Conservation (phyloP, 37 sponge, comb jelly and placozoan genomes). For the Axinella damicornis region DNA sequence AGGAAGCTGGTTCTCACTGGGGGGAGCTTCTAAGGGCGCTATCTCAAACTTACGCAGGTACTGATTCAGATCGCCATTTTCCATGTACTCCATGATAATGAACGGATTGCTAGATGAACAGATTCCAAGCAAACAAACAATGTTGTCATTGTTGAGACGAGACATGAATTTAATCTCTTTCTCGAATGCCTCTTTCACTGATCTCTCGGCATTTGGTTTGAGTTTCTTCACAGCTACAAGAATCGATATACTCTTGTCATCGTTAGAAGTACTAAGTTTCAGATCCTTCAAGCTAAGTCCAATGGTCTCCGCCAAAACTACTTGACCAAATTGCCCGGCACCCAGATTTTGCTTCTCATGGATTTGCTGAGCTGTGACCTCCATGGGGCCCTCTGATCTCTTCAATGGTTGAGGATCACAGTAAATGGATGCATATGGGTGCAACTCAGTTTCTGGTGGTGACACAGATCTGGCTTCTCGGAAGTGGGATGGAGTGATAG, state of each 20-base stretch:
- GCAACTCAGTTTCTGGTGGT: neutral
- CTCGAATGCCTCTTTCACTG: slow-evolving; percentile 72
- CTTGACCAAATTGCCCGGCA: slow-evolving; percentile 82
- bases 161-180: slow-evolving; percentile 92
- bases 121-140: slow-evolving; percentile 78
- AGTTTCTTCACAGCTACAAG: slow-evolving; percentile 84
- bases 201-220: slow-evolving; percentile 47
- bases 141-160: slow-evolving; percentile 75
- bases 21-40: slow-evolving; percentile 7
- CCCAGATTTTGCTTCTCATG: slow-evolving; percentile 42
- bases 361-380: slow-evolving; percentile 37
- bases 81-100: slow-evolving; percentile 95
- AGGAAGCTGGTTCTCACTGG: slow-evolving; percentile 9
- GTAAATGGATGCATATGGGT: slow-evolving; percentile 49
- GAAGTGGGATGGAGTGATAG: slow-evolving; percentile 20
- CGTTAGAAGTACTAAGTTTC: slow-evolving; percentile 31
- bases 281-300: slow-evolving; percentile 72
- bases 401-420: slow-evolving; percentile 56
- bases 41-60: slow-evolving; percentile 56
- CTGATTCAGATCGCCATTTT: slow-evolving; percentile 87
- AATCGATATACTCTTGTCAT: slow-evolving; percentile 33
- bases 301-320: slow-evolving; percentile 73
- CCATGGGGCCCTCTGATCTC: slow-evolving; percentile 45
- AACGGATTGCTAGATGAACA: slow-evolving; percentile 63
- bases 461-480: neutral